These are phyloP conservation scores for Drosophila subsilvestris DNA, from an alignment of 2,888 invertebrate species.

Conservation along the genomic window DNA sequence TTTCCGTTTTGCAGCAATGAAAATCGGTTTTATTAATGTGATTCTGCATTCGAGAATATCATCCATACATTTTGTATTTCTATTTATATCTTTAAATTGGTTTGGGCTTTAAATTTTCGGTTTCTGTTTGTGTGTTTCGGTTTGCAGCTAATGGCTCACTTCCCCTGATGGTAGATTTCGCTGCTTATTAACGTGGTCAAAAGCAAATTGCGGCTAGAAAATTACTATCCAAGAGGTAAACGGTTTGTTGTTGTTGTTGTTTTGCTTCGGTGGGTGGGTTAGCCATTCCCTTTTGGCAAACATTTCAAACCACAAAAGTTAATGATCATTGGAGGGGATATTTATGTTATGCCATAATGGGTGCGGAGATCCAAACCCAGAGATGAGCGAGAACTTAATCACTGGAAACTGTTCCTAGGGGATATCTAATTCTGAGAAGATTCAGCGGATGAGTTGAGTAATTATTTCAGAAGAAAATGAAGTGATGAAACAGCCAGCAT, in stretches of 20 bases:
- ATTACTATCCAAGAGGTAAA: constrained; percentile 47
- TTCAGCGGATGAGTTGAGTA: background rate
- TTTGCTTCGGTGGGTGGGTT: constrained; percentile 32
- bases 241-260: constrained; percentile 46
- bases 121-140: constrained; percentile 18
- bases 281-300: constrained; percentile 4
- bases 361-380: constrained; percentile 10
- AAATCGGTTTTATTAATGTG: constrained; percentile 64
- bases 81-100: constrained; percentile 33
- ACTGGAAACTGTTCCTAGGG: constrained; percentile 16
- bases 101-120: constrained; percentile 2
- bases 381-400: constrained; percentile 39
- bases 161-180: constrained; percentile 41
- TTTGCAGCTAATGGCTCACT: constrained; percentile 55
- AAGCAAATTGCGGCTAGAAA: constrained; percentile 55
- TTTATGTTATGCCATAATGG: constrained; percentile 10
- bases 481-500: too few relatives aligned
- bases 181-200: constrained; percentile 70
- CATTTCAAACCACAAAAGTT: constrained; percentile 24
- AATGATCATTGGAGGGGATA: constrained; percentile 49
- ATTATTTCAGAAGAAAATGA: background rate
- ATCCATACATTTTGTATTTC: constrained; percentile 29
- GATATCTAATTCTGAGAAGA: background rate
- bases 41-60: constrained; percentile 1
- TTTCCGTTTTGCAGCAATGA: constrained; percentile 33